Evolutionary conservation across 2,797 vertebrate genomes (phyloP), one percentile per base, ranked within the genome.

Genomic region (Lophura swinhoii): DNA sequence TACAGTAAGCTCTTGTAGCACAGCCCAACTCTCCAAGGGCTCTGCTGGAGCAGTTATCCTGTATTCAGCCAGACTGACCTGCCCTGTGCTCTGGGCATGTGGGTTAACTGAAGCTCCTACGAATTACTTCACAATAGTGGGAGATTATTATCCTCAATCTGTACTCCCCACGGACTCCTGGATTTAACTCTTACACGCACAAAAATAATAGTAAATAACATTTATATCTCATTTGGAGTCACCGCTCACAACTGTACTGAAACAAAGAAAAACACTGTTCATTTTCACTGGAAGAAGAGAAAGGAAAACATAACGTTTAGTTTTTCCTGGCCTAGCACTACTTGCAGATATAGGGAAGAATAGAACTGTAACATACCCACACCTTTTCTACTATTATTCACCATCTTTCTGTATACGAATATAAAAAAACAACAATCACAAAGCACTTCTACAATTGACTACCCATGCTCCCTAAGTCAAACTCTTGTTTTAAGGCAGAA

Each of bases 71-170:
- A 66, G 41, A 51, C 51, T 22, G 35, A 23, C 39, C 39, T 44
- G 56, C 41, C 16, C 37, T 49, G 26, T 33, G 29, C 58, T 28
- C 29, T 28, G 20, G 23, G 12, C 64, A 60, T 0, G 0, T 0
- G 1, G n/a, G 31, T 43, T 33, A 28, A 31, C 48, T 49, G 12
- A 67, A 77, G 12, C 43, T 78, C 11, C 31, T 74, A 58, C 48
- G 13, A 41, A 59, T 53, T 59, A 64, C 26, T 43, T 73, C 18
- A 22, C 7, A 74, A 55, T 3, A 12, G n/a, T 12, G 60, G 82
- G 58, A 87, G 78, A 66, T 39, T 48, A 39, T 10, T 11, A n/a
- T 10, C 26, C 2, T 5, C 77, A n/a, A 14, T 10, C 49, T 63
- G 17, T 15, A 46, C 10, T 68, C 35, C 28, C 26, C 14, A 21